Evolutionary conservation across 1,140 invertebrate genomes (phyloP).

Genomic region (Zaprionus taronus): DNA sequence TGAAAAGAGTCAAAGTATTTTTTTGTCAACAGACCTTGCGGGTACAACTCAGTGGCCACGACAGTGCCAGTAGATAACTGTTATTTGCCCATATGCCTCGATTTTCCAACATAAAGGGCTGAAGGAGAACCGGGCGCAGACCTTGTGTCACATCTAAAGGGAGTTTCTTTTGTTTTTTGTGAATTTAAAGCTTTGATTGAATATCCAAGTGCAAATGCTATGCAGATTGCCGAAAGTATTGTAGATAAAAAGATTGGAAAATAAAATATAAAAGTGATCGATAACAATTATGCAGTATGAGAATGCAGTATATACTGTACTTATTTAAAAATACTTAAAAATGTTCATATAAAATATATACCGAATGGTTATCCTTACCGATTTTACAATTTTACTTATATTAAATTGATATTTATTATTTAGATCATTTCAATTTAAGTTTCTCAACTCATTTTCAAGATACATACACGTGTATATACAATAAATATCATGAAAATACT

Average conservation of each 20-base stretch:
- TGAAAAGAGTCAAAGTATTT: slow-evolving; percentile 13
- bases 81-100: slow-evolving; percentile 68
- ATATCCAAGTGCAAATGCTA: not conserved
- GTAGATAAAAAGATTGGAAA: not conserved
- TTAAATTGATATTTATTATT: no score
- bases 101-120: slow-evolving; percentile 42
- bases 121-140: not conserved
- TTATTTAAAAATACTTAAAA: no score
- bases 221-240: not conserved
- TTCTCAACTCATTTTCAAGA: no score
- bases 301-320: no score
- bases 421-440: no score
- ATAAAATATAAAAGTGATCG: no score
- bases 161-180: not conserved
- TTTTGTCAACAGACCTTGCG: slow-evolving; percentile 1
- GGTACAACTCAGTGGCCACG: slow-evolving; percentile 5
- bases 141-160: not conserved
- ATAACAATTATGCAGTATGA: no score
- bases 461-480: no score
- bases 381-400: no score
- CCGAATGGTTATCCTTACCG: no score
- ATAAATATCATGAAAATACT: no score
- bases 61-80: slow-evolving; percentile 42
- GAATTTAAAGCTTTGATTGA: not conserved
- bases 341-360: no score